Evolutionary conservation across 2,797 vertebrate species (phyloP), one percentile per base, ranked within the genome.

Genomic region (Chelon auratus): DNA sequence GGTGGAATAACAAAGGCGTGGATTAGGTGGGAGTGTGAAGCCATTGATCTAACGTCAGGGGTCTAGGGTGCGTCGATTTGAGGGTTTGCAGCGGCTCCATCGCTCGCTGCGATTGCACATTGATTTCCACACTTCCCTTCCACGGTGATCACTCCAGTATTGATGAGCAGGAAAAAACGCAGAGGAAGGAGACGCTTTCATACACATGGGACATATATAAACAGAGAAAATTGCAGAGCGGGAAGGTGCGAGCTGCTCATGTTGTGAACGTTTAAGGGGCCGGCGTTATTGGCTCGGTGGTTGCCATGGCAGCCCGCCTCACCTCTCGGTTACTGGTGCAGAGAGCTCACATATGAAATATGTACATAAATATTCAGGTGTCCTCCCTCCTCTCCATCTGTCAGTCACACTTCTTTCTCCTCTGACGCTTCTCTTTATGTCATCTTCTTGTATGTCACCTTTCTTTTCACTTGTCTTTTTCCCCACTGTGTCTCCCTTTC

Each of bases 271-370:
- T 88, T 88, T 85, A 86, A 22, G 86, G 78, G 75, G 73, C 71
- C 68, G 47, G 78, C 83, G 81, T 78, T 82, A 72, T 78, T 88
- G 89, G 87, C 89, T 81, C 81, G 79, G 51, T 72, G 84, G 92
- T 92, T 74, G 60, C 87, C 85, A 90, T 85, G 89, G 91, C 71
- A 93, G 93, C 90, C 69, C n/a, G 55, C 83, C 73, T 92, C 85
- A 77, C 85, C 85, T 91, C 89, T 74, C 71, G 73, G 59, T 83
- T 81, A 68, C 57, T 79, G 83, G 76, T 82, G 65, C 72, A 12
- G 53, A 78, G 75, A 73, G 74, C 77, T 72, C 24, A 61, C 51
- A 39, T 51, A 54, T 48, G 33, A 47, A 55, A 30, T 47, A 75
- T 45, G 40, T 65, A 65, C 67, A 69, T 74, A 36, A 77, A 82